Base-by-base conservation (phyloP, 37 sponge, comb jelly and placozoan species). In the Cliona cf. orientalis region DNA sequence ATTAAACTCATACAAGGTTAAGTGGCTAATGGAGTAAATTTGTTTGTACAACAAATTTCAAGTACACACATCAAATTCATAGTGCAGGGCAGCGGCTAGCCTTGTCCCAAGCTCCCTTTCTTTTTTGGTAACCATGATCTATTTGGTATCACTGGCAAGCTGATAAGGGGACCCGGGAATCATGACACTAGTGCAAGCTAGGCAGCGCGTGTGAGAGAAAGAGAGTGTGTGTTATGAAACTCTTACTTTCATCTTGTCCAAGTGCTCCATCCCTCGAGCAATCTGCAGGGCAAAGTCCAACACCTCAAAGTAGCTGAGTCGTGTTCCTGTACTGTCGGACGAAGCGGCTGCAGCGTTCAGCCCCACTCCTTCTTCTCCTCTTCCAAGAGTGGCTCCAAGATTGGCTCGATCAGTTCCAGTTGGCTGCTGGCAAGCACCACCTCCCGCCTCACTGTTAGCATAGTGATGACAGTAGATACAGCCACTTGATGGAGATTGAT, bases 231-330 rank as follows among this genome's bases (percentile, higher is more conserved):
- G 17, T 33, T 72, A 45, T 58, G 5, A 5, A 19, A 43, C 45
- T 26, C 77, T 43, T 73, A 92, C 92, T 76, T 84, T 84, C 89
- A 87, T 87, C 1, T 58, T 78, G 45, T 84, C 80, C 39, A 92
- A 41, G 41, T 92, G 93, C 61, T 92, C 93, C 93, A 92, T 92
- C 35, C 93, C 93, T 40, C 85, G 61, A 17, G 85, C 84, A 40
- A 92, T 88, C 63, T 92, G 93, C 0, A 64, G 40, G 17, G 75
- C 76, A 80, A 81, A 87, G 70, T 88, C 84, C 38, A 88, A 32
- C 5, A 92, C 22, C 14, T 92, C 93, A 5, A 76, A 68, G 19
- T 80, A 76, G 22, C 56, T 84, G 31, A 92, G 61, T 59, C 42
- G n/a, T 17, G 58, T 69, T 2, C 41, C 55, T 19, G 14, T 11